Base-by-base conservation (phyloP, 2,113 vertebrate genomes). In the Petaurus breviceps region DNA sequence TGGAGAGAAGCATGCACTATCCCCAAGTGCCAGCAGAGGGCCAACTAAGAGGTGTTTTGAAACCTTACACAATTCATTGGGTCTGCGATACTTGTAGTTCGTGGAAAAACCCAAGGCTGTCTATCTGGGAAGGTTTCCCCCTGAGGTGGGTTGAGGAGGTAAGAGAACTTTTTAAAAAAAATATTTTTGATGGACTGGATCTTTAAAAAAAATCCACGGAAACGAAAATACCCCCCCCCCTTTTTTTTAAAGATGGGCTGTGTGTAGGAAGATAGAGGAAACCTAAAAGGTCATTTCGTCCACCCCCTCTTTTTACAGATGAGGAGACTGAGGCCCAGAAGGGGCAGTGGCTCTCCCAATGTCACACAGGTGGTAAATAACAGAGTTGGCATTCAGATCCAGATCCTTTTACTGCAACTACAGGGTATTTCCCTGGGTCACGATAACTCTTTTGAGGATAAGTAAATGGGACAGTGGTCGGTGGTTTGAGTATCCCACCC, bases 21-120 rank as follows among this genome's bases (percentile, higher is more conserved):
- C 84, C 1, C 31, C 11, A 22, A 14, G 55, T 14, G 91, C 97
- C 97, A 97, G 97, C 93, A 98, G 98, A 94, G 97, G 98, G 97
- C 51, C 26, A 10, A 37, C 0, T 46, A 89, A 22, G 49, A 51
- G 12, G 50, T 3, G 8, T 50, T 90, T 31, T 14, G 47, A 49
- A 43, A 23, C n/a, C 25, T 53, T 22, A 0, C 16, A 9, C 0
- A 8, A 31, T 0, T 46, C 95, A n/a, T 49, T 90, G 9, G 22
- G 53, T 84, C 51, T 84, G 53, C 19, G 57, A 49, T 50, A 47
- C 57, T 51, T 89, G 51, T 92, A 93, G 93, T 0, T 7, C 51
- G 52, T 97, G 97, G 97, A 95, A 97, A 95, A 96, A 46, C 91
- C 94, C 97, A 94, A 84, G 24, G 25, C 47, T 92, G 68, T 47